Base-by-base conservation (phyloP, 2,888 invertebrate species). In the Chaetoderma sp. region DNA sequence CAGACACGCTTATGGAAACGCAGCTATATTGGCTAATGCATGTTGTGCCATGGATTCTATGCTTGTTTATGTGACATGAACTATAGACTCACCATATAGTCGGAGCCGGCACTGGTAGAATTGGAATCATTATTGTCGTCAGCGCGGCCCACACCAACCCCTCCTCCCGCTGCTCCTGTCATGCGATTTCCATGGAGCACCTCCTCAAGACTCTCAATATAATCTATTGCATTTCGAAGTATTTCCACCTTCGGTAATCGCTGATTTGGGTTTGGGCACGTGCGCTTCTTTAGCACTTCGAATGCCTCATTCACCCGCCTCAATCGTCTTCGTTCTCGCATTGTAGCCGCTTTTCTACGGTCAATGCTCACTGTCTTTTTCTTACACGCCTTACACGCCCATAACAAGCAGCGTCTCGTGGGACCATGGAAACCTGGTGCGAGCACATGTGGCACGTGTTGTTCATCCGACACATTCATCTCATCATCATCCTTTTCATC, bases 281-380 rank as follows among this genome's bases (percentile, higher is more conserved):
- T 96, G 61, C 98, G 89, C 79, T 94, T 90, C 82, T 98, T 94
- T 42, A 99, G 88, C 68, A 95, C 91, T 87, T 99, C 98, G 86
- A 98, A 99, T 0, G 98, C 98, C 87, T 99, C 98, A 87, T 99
- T 99, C 65, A 97, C 97, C 94, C 98, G 98, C 84, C 97, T 89
- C 60, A 99, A 90, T 68, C 98, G 89, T 75, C 98, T 88, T 71
- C 98, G 89, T 87, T 99, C 98, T 3, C 98, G 89, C 87, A 99
- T 89, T 1, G 98, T 99, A 0, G 98, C 98, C 5, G 98, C 98
- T 90, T 97, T 97, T 82, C 98, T 90, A 60, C 98, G 89, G 88
- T 99, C 98, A 8, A 98, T 94, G 0, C 96, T 93, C 49, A 96
- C 95, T 18, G 94, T 95, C 88, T 97, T 96, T 55, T 83, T 75